Evolutionary conservation across 2,113 vertebrate species (phyloP), one percentile per base, ranked within the genome.

Genomic region (Sylvicapra grimmia): DNA sequence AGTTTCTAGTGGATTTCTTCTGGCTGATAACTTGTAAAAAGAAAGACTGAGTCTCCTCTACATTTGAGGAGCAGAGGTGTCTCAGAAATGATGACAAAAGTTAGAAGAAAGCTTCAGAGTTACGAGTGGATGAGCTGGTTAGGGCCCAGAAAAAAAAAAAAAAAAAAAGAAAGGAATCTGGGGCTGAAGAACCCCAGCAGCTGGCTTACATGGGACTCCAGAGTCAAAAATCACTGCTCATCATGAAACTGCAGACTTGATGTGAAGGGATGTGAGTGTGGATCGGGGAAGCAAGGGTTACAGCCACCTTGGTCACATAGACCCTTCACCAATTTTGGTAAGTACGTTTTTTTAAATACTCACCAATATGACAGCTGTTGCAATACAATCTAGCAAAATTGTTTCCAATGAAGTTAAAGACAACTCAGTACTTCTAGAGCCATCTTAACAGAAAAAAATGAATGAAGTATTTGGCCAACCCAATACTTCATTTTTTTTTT

Each of bases 121-220:
- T 54, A 29, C 29, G 53, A 54, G 9, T 53, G 14, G 15, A 27
- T 23, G 61, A 86, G 51, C 23, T 68, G 18, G 8, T 68, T 83
- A 65, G 61, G 58, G 9, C 6, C 59, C n/a, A 95, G 49, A 47
- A 95, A 85, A 23, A 8, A 79, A 47, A 56, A 84, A 15, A 49
- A 80, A 16, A 56, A 16, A 31, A 51, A 51, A 79, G n/a, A 6
- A 77, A 1, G 12, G 27, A 23, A 9, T 0, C 59, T 59, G n/a
- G 7, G 25, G 13, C 33, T 15, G 84, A 75, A 29, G 61, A 90
- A 84, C 77, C 25, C 19, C 49, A 56, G 40, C 29, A 44, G 14
- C 29, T 54, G 14, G 12, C 65, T 63, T 59, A 19, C 2, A 4
- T 0, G 6, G 47, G 47, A 31, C 14, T 63, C 56, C 3, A 4